Evolutionary conservation across 2,113 vertebrate species (phyloP), one percentile per base, ranked within the genome.

Genomic region (Falco punctatus): DNA sequence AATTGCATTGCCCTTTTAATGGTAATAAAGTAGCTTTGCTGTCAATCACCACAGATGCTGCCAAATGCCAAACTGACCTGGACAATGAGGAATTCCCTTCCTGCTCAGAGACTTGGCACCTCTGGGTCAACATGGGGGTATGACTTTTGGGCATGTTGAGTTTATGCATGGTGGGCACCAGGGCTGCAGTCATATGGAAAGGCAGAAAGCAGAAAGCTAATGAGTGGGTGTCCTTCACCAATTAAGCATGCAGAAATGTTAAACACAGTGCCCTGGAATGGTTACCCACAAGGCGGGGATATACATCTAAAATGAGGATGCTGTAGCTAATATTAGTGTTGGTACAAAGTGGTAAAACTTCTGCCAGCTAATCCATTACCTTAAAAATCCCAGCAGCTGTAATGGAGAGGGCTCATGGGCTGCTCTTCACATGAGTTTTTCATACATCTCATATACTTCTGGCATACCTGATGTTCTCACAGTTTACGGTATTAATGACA

Each of bases 11-110:
- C 59, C 66, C 48, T 88, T 95, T 95, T 75, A 84, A 89, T 72
- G 72, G 33, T 57, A 78, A 57, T 81, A 42, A 84, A 71, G 57
- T 15, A 75, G 40, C 49, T 91, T 75, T 94, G 52, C 57, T 3
- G 3, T 61, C 93, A 86, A 75, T 91, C 52, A 71, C 52, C 1
- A 0, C 40, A 84, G n/a, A 33, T 1, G 27, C 30, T 94, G 86
- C 83, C 80, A 91, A 84, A 57, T 28, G 22, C 55, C 44, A 73
- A 94, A 30, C 83, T 86, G 61, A 65, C 84, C 69, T 65, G 65
- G 80, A 65, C 80, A 87, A 32, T 20, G 49, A 79, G 58, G 40
- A 32, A 3, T 61, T 96, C 44, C n/a, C 16, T 71, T 86, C 83
- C 61, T 69, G 38, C 40, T 78, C 5, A 1, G 69, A 79, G n/a